Evolutionary conservation across 2,113 vertebrate species (phyloP).

Genomic region (Isichthys henryi): DNA sequence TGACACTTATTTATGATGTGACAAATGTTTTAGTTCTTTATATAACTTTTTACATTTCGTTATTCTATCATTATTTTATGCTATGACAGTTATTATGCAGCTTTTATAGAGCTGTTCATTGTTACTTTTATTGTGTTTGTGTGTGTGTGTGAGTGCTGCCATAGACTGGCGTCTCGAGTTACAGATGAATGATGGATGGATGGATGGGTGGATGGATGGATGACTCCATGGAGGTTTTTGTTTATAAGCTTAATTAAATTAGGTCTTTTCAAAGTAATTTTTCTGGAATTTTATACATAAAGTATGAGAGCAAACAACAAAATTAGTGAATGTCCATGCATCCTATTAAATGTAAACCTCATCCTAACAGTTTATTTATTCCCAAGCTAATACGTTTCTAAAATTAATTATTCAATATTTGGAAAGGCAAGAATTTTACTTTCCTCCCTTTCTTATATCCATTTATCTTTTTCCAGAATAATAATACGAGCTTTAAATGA

Average conservation of each 20-base stretch:
- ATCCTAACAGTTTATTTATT: not conserved
- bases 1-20: not conserved
- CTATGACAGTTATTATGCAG: not conserved
- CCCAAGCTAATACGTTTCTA: not conserved
- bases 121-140: not conserved
- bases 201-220: not conserved
- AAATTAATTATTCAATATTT: not conserved
- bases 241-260: not conserved
- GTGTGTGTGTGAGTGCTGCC: not conserved
- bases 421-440: not conserved
- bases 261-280: not conserved
- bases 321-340: not conserved
- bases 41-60: not conserved
- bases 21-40: not conserved
- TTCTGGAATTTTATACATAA: not conserved
- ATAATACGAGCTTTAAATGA: not conserved
- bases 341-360: not conserved
- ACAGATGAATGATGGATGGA: not conserved
- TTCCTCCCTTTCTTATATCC: not conserved
- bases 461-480: not conserved
- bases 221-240: not conserved
- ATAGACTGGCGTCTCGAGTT: not conserved
- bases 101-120: not conserved
- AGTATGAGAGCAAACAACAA: not conserved
- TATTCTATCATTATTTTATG: not conserved